These are phyloP conservation scores for Loriculus beryllinus DNA, from an alignment of 2,797 vertebrate species.

Conservation along the genomic window DNA sequence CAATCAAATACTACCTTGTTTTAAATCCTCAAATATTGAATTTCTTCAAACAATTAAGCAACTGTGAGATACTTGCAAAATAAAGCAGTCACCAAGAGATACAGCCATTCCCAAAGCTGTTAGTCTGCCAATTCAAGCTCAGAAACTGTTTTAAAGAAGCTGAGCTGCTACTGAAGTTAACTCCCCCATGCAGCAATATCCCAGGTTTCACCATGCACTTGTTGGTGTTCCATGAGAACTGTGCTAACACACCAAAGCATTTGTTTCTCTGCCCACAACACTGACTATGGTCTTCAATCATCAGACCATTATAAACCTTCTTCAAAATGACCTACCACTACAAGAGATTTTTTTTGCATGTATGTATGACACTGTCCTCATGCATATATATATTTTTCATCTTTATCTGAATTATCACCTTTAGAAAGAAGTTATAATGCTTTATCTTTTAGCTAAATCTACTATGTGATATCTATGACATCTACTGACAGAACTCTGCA, in stretches of 20 bases:
- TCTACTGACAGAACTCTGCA: background rate
- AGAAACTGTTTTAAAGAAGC: background rate
- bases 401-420: background rate
- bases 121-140: background rate
- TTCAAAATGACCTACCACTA: background rate
- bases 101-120: background rate
- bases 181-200: fast-evolving
- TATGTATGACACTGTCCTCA: fast-evolving
- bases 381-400: fast-evolving
- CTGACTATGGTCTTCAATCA: background rate
- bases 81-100: background rate
- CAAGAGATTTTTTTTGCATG: fast-evolving
- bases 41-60: background rate
- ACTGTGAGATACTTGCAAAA: background rate
- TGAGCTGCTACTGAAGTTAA: background rate
- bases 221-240: background rate
- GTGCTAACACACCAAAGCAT: background rate
- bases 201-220: background rate
- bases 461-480: background rate
- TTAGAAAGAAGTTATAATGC: background rate
- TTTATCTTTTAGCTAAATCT: background rate
- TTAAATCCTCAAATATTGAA: background rate
- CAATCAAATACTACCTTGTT: background rate
- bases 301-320: background rate
- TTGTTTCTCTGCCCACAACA: background rate